Evolutionary conservation across 2,797 vertebrate species (phyloP).

Genomic region (Sebastes iracundus): DNA sequence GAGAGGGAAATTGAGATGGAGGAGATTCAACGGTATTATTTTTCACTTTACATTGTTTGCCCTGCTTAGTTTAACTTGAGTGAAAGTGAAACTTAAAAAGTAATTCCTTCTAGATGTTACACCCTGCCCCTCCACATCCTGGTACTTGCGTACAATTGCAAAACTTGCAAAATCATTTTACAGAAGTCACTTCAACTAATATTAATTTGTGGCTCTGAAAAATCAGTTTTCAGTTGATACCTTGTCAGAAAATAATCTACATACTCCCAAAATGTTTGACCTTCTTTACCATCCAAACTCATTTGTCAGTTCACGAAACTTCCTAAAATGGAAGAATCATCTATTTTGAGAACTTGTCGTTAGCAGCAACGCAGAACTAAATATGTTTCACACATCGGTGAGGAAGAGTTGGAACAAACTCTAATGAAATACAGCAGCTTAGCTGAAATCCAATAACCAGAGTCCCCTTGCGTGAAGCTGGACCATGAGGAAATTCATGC

Average conservation of each 20-base stretch:
- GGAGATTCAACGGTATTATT: not conserved
- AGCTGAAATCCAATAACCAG: constrained; percentile 43
- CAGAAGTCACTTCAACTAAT: not conserved
- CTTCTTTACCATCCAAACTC: not conserved
- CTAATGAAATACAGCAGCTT: constrained; percentile 28
- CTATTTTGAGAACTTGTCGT: not conserved
- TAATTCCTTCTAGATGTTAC: not conserved
- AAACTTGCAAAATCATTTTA: not conserved
- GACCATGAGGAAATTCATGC: constrained; percentile 22
- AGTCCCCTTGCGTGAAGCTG: constrained; percentile 19
- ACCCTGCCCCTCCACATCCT: not conserved
- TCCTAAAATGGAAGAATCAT: constrained; percentile 9
- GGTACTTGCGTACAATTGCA: not conserved
- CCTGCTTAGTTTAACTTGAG: not conserved
- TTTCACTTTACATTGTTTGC: not conserved
- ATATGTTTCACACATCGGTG: constrained; percentile 1
- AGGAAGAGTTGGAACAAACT: not conserved
- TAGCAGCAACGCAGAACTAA: constrained; percentile 4
- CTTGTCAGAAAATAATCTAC: not conserved
- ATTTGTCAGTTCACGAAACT: not conserved
- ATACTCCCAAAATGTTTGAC: not conserved
- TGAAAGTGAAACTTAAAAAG: not conserved
- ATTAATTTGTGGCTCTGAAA: not conserved
- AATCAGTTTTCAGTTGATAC: not conserved
- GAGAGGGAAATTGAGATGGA: not conserved